Evolutionary conservation across 2,888 invertebrate species (phyloP).

Genomic region (Mesorhabditis sp.): DNA sequence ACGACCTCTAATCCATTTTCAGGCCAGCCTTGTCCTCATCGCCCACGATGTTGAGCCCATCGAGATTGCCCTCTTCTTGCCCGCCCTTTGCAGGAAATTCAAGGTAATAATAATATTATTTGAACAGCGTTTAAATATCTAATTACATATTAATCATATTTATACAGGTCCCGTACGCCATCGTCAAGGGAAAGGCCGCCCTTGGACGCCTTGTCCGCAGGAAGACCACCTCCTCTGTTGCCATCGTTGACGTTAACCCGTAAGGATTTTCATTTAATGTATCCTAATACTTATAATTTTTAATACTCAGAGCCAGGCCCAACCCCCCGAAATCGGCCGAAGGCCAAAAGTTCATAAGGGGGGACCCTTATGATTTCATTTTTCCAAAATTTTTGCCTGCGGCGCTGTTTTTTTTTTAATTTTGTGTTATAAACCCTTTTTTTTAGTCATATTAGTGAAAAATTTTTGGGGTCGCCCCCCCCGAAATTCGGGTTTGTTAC

Average conservation of each 20-base stretch:
- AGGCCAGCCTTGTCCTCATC: constrained; percentile 90
- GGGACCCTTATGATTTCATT: too few relatives aligned
- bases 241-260: constrained; percentile 75
- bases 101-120: constrained; percentile 15
- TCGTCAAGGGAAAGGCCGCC: constrained; percentile 95
- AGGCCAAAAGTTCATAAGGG: too few relatives aligned
- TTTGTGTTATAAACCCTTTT: too few relatives aligned
- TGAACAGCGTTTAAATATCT: background rate
- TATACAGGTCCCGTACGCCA: constrained; percentile 88
- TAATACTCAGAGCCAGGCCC: background rate
- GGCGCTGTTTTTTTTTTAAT: too few relatives aligned
- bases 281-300: constrained; percentile 16
- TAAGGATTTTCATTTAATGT: constrained; percentile 54
- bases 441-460: too few relatives aligned
- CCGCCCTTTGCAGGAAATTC: constrained; percentile 98
- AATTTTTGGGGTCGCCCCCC: too few relatives aligned
- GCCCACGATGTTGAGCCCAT: constrained; percentile 98
- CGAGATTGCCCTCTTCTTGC: constrained; percentile 95
- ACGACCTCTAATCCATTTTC: background rate
- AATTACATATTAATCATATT: background rate
- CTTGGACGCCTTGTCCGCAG: constrained; percentile 89
- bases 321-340: too few relatives aligned
- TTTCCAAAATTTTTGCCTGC: too few relatives aligned
- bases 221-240: constrained; percentile 87
- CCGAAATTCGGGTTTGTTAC: too few relatives aligned